phyloP scores from a whole-genome alignment of 1,140 invertebrate species.

The Brachionus plicatilis region DNA sequence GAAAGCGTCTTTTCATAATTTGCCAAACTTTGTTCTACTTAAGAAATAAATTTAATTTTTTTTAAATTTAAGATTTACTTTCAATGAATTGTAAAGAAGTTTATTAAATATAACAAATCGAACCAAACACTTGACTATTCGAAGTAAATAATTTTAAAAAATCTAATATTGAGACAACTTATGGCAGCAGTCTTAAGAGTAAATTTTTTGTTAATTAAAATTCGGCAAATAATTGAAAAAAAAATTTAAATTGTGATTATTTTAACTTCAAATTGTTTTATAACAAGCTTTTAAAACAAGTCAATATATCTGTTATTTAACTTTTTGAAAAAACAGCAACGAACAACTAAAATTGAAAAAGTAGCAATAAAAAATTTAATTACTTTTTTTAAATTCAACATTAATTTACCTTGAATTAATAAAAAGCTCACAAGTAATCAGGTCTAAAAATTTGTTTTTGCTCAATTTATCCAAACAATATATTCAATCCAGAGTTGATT shows the following conservation, averaged over 20 bases:
- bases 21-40: too few relatives aligned
- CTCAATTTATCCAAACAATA: not conserved
- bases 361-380: not conserved
- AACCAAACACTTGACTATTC: not conserved
- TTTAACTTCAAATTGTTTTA: not conserved
- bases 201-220: not conserved
- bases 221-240: not conserved
- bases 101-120: not conserved
- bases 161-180: not conserved
- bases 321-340: not conserved
- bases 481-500: not conserved
- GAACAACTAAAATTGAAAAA: not conserved
- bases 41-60: not conserved
- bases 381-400: not conserved
- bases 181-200: not conserved
- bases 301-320: not conserved
- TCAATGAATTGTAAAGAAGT: not conserved
- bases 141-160: not conserved
- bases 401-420: not conserved
- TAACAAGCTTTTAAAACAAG: not conserved
- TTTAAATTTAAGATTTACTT: not conserved
- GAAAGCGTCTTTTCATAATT: not conserved
- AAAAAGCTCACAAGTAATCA: not conserved
- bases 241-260: not conserved
- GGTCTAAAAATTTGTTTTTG: not conserved